Evolutionary conservation across 2,113 vertebrate genomes (phyloP).

Genomic region (Tachycineta bicolor): DNA sequence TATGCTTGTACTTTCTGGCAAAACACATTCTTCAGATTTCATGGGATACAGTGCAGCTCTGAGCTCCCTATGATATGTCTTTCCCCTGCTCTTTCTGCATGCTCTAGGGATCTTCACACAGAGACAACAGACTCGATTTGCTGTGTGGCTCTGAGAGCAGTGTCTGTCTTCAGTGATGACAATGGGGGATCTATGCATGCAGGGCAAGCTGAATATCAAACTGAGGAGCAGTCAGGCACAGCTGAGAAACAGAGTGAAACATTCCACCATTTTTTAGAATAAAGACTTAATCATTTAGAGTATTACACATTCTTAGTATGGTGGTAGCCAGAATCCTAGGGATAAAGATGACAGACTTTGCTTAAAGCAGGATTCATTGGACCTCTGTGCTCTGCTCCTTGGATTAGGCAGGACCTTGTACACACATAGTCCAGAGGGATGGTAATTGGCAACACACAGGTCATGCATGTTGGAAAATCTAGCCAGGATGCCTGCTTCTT

Average conservation of each 20-base stretch:
- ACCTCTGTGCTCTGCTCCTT: background rate
- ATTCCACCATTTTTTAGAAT: background rate
- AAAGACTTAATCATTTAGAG: background rate
- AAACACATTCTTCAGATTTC: background rate
- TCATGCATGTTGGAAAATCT: background rate
- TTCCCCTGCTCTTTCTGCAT: background rate
- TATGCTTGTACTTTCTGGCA: background rate
- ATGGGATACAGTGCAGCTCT: background rate
- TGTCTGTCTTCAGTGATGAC: conserved; percentile 6
- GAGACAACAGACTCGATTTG: background rate
- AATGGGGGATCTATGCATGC: background rate
- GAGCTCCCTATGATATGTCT: background rate
- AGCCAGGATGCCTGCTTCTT: background rate
- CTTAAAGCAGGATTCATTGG: conserved; percentile 3
- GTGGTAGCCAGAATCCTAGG: background rate
- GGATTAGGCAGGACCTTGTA: conserved; percentile 26
- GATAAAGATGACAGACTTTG: conserved; percentile 7
- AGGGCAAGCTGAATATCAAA: conserved; percentile 10
- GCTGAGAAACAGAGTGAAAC: background rate
- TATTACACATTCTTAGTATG: background rate
- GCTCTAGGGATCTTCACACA: conserved; percentile 3
- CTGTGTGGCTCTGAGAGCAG: conserved; percentile 3
- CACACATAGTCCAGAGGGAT: background rate
- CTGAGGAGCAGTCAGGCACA: conserved; percentile 8
- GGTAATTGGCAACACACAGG: background rate